Evolutionary conservation across 2,113 vertebrate genomes (phyloP).

Genomic region (Megaceryle torquata): DNA sequence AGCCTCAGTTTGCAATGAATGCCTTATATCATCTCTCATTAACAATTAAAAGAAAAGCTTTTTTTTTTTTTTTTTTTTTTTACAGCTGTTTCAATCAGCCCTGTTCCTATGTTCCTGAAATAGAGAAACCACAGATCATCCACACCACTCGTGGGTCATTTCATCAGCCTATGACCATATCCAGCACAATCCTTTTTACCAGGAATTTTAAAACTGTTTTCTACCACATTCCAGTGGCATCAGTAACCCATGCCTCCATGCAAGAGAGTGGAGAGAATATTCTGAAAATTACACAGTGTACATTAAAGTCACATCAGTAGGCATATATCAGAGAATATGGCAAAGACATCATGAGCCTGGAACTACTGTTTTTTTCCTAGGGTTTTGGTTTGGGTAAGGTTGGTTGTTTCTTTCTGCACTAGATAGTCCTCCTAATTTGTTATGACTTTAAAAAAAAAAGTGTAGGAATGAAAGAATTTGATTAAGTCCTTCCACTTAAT

Average conservation of each 20-base stretch:
- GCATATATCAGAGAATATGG: background rate
- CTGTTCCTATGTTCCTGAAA: background rate
- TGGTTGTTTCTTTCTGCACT: background rate
- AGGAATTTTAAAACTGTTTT: background rate
- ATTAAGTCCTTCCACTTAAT: background rate
- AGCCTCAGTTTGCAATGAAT: background rate
- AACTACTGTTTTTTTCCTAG: background rate
- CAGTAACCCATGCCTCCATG: background rate
- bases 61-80: background rate
- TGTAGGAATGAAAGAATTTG: background rate
- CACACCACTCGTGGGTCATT: background rate
- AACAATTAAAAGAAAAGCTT: background rate
- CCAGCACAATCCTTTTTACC: background rate
- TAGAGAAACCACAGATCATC: background rate
- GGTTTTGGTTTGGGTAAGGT: background rate
- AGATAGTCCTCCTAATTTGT: background rate
- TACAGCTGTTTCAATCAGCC: background rate
- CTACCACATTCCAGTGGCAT: background rate
- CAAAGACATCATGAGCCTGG: background rate
- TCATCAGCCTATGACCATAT: background rate
- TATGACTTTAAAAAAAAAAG: background rate
- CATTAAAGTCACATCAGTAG: background rate
- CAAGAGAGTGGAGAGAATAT: background rate
- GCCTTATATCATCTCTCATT: background rate
- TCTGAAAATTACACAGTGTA: background rate